Evolutionary conservation across 23 tunicate genomes (phyloP).

Genomic region (Styela clava): DNA sequence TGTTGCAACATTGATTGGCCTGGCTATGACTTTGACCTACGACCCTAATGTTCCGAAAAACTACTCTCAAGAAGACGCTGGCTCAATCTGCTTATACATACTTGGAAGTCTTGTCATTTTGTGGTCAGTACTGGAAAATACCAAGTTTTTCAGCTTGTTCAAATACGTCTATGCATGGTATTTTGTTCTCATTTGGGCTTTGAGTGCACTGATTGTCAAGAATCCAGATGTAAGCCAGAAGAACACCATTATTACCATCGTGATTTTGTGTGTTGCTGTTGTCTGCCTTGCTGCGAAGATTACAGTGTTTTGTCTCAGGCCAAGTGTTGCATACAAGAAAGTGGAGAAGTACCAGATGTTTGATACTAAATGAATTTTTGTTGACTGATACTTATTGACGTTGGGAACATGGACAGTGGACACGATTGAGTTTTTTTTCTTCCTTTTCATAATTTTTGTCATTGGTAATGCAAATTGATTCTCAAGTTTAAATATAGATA

Average conservation of each 20-base stretch:
- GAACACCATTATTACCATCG: slow-evolving; percentile 19
- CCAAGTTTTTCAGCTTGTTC: not conserved
- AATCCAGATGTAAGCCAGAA: slow-evolving; percentile 4
- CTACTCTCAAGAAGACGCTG: slow-evolving; percentile 12
- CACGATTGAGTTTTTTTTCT: no score
- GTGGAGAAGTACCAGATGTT: slow-evolving; percentile 8
- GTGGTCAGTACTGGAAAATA: slow-evolving; percentile 20
- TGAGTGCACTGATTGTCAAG: slow-evolving; percentile 6
- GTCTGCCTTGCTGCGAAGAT: slow-evolving; percentile 25
- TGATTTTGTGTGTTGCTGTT: slow-evolving; percentile 12
- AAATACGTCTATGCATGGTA: slow-evolving; percentile 28
- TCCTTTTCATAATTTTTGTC: no score
- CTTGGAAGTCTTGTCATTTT: not conserved
- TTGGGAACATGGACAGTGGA: no score
- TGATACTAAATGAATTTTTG: no score
- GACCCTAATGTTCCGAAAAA: slow-evolving; percentile 23
- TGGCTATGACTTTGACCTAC: slow-evolving; percentile 19
- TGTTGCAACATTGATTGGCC: slow-evolving; percentile 10
- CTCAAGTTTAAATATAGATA: no score
- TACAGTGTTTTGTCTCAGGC: slow-evolving; percentile 1
- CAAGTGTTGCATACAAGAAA: not conserved
- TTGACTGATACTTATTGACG: no score
- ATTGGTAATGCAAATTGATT: no score
- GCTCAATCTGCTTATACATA: slow-evolving; percentile 13
- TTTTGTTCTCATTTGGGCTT: slow-evolving; percentile 20